Percentiles rank a stretch among this genome's conserved stretches.
Conservation (phyloP, 2,113 vertebrate genomes). For the Pedetes capensis region DNA sequence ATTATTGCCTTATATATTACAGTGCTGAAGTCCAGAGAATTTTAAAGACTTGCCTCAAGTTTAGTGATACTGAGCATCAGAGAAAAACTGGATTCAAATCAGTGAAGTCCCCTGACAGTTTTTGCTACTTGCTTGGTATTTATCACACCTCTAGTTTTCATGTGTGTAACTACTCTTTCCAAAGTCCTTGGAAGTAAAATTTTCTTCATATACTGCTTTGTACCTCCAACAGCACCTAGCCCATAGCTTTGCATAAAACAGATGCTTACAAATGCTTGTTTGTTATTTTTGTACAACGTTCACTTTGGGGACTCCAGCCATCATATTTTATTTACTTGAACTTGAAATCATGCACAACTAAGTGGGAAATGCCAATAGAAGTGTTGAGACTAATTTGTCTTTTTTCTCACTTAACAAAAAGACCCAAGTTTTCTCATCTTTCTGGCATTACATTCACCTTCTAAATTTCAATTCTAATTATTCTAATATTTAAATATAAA, state of each 20-base stretch:
- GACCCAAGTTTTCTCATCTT: background rate
- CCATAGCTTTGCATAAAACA: background rate
- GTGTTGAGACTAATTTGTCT: background rate
- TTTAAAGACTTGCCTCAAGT: background rate
- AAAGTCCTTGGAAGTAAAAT: background rate
- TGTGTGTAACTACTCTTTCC: background rate
- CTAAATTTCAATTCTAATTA: background rate
- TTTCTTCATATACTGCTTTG: background rate
- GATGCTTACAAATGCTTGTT: background rate
- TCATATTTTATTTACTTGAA: background rate
- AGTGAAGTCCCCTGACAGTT: background rate
- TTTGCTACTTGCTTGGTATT: background rate
- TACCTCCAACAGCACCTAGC: background rate
- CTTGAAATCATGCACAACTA: background rate
- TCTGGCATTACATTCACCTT: background rate
- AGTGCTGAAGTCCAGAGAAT: background rate
- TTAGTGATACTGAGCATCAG: rapidly evolving
- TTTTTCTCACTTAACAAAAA: background rate
- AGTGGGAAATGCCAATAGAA: background rate
- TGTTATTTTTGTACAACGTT: background rate
- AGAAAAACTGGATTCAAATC: background rate
- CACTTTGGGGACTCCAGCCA: background rate
- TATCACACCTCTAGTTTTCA: background rate
- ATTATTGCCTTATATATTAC: background rate
- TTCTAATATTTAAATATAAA: background rate